Percentiles rank a stretch among this genome's conserved stretches.
These are phyloP conservation scores for Turritopsis dohrnii DNA, from an alignment of 30 jellyfish, hydroid and myxozoan genomes.

Conservation along the genomic window DNA sequence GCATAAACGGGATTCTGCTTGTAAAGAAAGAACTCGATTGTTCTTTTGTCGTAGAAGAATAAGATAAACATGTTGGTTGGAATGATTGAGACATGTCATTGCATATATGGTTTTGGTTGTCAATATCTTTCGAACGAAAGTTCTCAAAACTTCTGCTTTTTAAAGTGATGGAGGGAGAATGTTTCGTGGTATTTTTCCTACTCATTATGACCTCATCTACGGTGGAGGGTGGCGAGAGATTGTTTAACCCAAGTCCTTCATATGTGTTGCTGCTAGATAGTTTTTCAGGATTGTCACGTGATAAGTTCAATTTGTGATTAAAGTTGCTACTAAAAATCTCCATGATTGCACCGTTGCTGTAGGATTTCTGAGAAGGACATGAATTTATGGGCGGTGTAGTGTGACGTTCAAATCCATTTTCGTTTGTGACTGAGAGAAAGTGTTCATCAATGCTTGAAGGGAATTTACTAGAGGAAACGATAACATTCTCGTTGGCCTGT, in stretches of 20 bases:
- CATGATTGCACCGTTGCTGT: background rate
- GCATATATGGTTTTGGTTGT: background rate
- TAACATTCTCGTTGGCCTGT: background rate
- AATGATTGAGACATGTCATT: background rate
- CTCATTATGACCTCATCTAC: background rate
- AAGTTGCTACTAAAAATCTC: background rate
- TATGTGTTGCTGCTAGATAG: background rate
- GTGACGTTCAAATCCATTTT: background rate
- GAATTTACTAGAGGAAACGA: background rate
- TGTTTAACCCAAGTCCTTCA: slow-evolving; percentile 25
- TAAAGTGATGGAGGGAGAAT: too few relatives aligned
- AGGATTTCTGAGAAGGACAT: background rate
- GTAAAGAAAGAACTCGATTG: slow-evolving; percentile 25
- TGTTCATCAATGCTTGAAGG: background rate
- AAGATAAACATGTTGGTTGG: slow-evolving; percentile 10
- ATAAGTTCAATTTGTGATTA: background rate
- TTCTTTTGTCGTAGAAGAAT: background rate
- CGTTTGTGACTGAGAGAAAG: background rate
- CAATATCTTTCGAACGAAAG: slow-evolving; percentile 11
- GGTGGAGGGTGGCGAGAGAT: slow-evolving; percentile 34
- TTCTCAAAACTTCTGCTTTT: slow-evolving; percentile 24
- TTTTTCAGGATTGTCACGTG: background rate
- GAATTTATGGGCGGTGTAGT: background rate
- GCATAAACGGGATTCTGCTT: background rate
- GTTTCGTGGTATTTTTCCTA: background rate